Base-by-base conservation (phyloP, 2,797 vertebrate species). In the Gymnopithys bicolor region DNA sequence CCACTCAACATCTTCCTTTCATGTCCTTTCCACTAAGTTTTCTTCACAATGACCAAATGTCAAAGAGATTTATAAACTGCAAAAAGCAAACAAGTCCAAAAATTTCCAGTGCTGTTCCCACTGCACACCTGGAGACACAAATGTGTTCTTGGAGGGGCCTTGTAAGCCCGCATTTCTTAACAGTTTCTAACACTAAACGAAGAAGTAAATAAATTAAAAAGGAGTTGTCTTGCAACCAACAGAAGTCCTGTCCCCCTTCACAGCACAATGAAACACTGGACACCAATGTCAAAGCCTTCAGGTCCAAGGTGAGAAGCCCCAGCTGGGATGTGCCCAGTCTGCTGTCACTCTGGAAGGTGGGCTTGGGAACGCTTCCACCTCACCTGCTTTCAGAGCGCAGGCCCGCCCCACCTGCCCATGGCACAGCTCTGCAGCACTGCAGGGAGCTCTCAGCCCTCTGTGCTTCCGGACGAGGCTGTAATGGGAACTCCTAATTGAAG, bases 341-440 rank as follows among this genome's bases (percentile, higher is more conserved):
- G 7, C 25, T 5, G 14, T 11, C 28, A 3, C 24, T 13, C n/a
- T 2, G 11, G n/a, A 32, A 51, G 35, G 33, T 1, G 0, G 10
- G 3, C 24, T 11, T 3, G 5, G 43, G 19, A 69, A 22, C 19
- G 2, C 10, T 7, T 3, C n/a, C 9, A 4, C 6, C 2, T 5
- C 5, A 13, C 4, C 5, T 4, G 73, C 56, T 18, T 32, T 10
- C 41, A 3, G n/a, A 1, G 48, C 0, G 0, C 22, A 33, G 56
- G 23, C 21, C 46, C 1, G 5, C n/a, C 14, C 13, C 15, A 3
- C 9, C 48, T 3, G 39, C 51, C 28, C 69, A 7, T 32, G 3
- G 13, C 56, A 22, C 0, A 25, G 52, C 19, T 3, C n/a, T 2
- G 1, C 19, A 52, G 37, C 1, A 0, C 1, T 0, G 48, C 7